These are phyloP conservation scores for Coracias cyanogaster DNA, from an alignment of 2,797 vertebrate species.

Conservation along the genomic window DNA sequence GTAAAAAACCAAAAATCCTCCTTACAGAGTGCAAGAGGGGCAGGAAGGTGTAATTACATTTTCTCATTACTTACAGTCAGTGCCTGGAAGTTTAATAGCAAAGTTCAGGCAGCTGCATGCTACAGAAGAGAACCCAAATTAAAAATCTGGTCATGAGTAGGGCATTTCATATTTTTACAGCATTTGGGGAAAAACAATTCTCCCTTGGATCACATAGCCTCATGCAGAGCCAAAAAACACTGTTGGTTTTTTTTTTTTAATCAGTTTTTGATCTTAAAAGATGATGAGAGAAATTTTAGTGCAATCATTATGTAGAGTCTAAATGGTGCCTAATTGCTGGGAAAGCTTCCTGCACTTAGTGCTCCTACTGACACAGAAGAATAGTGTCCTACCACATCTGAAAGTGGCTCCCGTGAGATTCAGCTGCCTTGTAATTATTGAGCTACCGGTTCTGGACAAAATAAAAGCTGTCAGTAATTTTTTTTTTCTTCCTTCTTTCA, in stretches of 20 bases:
- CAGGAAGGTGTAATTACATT: neutral
- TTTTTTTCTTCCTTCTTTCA: neutral
- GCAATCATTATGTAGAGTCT: conserved; percentile 14
- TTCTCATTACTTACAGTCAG: neutral
- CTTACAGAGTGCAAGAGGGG: neutral
- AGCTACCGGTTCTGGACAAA: neutral
- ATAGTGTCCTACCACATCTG: neutral
- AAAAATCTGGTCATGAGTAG: neutral
- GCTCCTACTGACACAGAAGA: neutral
- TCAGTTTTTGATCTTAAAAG: neutral
- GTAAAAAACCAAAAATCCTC: neutral
- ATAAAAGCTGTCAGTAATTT: neutral
- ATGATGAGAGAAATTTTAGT: neutral
- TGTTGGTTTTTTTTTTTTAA: neutral
- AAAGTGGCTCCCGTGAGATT: neutral
- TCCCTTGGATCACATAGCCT: neutral
- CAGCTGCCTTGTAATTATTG: neutral
- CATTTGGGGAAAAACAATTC: neutral
- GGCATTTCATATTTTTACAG: neutral
- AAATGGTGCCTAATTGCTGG: neutral
- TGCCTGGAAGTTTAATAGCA: neutral
- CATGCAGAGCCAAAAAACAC: neutral
- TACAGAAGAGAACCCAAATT: neutral
- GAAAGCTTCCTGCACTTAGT: neutral
- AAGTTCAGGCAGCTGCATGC: neutral